Percentiles rank a stretch among this genome's conserved stretches.
Evolutionary conservation across 2,797 vertebrate genomes (phyloP).

Genomic region (Hoplostethus mediterraneus): DNA sequence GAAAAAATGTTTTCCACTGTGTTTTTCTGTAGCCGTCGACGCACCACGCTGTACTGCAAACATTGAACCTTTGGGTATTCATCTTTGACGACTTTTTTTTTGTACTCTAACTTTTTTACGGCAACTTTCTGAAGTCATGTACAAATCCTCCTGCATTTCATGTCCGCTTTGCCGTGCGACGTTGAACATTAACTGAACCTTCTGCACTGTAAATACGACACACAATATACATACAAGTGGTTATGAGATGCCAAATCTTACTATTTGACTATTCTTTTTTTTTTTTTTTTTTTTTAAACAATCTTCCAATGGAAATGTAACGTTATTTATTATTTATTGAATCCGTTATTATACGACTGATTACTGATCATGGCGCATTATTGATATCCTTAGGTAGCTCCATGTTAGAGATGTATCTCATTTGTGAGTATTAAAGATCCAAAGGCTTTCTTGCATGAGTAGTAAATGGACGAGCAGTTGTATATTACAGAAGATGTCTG

Average conservation of each 20-base stretch:
- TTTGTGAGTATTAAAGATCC: conserved; percentile 51
- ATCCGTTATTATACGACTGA: conserved; percentile 42
- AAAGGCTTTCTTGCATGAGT: conserved; percentile 68
- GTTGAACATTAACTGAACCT: background rate
- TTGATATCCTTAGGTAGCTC: conserved; percentile 54
- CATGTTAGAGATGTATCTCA: conserved; percentile 42
- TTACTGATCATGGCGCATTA: conserved; percentile 41
- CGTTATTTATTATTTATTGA: conserved; percentile 74
- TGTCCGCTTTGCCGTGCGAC: conserved; percentile 9
- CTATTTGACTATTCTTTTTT: conserved; percentile 2
- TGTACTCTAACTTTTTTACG: conserved; percentile 36
- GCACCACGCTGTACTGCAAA: conserved; percentile 25
- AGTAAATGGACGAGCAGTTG: conserved; percentile 32
- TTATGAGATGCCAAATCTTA: conserved; percentile 55
- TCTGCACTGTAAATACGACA: conserved; percentile 64
- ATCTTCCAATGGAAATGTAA: conserved; percentile 21
- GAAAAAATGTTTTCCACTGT: background rate
- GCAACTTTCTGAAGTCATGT: conserved; percentile 1
- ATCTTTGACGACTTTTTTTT: conserved; percentile 32
- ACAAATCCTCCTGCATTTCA: conserved; percentile 21
- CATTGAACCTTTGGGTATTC: conserved; percentile 8
- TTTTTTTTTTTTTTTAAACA: conserved; percentile 26
- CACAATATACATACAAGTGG: conserved; percentile 19
- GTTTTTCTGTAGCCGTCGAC: conserved; percentile 11
- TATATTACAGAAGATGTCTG: conserved; percentile 26